These are phyloP conservation scores for Hirtodrosophila cameraria DNA, from an alignment of 2,888 invertebrate genomes.

Conservation along the genomic window DNA sequence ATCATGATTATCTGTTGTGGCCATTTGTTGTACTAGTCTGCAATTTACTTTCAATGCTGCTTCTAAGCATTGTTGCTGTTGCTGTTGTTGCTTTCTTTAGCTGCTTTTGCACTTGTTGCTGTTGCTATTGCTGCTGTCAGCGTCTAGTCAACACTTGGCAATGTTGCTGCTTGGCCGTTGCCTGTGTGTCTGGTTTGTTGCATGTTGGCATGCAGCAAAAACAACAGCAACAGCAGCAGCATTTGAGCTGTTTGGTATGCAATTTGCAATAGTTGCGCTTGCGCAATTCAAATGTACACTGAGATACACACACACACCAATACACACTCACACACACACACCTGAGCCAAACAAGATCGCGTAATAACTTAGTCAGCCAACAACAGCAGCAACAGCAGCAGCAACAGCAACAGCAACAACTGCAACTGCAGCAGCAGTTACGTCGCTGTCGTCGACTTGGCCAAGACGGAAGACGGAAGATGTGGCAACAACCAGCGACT, in stretches of 20 bases:
- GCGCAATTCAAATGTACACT: constrained; percentile 74
- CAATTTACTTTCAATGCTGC: constrained; percentile 74
- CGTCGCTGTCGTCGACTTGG: constrained; percentile 43
- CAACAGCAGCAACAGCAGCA: constrained; percentile 39
- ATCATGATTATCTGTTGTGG: constrained; percentile 15
- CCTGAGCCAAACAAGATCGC: constrained; percentile 60
- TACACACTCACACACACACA: constrained; percentile 23
- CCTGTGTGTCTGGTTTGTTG: constrained; percentile 78
- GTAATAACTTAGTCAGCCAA: constrained; percentile 74
- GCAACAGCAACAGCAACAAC: constrained; percentile 11
- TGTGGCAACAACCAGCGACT: constrained; percentile 56
- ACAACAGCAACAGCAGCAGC: constrained; percentile 24
- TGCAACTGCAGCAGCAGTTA: constrained; percentile 51
- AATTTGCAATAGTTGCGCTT: constrained; percentile 78
- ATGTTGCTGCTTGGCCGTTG: constrained; percentile 48
- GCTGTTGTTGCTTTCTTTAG: constrained; percentile 63
- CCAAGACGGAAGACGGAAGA: constrained; percentile 65
- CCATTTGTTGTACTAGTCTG: constrained; percentile 46
- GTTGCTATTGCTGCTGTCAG: constrained; percentile 53
- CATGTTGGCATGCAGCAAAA: constrained; percentile 73
- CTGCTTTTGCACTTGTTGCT: constrained; percentile 63
- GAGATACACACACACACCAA: constrained; percentile 28
- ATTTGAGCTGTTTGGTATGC: constrained; percentile 68
- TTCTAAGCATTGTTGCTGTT: constrained; percentile 40
- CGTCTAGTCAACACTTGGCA: constrained; percentile 69